These are phyloP conservation scores for Pocillopora grandis DNA, from an alignment of 92 coral and sea anemone species.

Conservation along the genomic window DNA sequence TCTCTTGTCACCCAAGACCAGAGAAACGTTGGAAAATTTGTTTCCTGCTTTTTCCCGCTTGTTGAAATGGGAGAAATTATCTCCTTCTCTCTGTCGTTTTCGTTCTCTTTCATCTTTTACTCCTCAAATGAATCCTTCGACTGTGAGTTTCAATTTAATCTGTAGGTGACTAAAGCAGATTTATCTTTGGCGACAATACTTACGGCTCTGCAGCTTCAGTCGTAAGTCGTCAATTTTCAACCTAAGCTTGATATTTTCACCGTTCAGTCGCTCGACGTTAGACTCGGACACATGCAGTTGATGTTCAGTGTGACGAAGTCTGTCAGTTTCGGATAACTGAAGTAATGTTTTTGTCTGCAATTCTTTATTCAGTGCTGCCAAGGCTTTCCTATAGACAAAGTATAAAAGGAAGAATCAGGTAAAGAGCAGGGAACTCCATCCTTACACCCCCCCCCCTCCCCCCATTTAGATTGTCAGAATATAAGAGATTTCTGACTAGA, in stretches of 20 bases:
- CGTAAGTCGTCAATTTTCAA: slow-evolving; percentile 84
- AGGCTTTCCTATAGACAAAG: slow-evolving; percentile 50
- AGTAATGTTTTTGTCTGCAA: slow-evolving; percentile 79
- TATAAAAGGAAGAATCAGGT: too few relatives aligned
- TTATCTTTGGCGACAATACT: neutral
- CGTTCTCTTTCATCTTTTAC: too few relatives aligned
- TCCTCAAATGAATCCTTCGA: too few relatives aligned
- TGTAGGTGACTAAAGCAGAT: too few relatives aligned
- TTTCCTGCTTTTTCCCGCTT: neutral
- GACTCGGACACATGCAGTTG: slow-evolving; percentile 86
- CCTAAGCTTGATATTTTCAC: slow-evolving; percentile 81
- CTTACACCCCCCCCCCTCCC: too few relatives aligned
- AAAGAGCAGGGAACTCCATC: too few relatives aligned
- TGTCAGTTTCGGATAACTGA: slow-evolving; percentile 86
- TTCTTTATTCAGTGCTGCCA: slow-evolving; percentile 75
- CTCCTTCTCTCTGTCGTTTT: too few relatives aligned
- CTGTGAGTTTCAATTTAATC: too few relatives aligned
- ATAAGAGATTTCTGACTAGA: too few relatives aligned
- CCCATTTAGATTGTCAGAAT: neutral
- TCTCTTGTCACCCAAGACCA: neutral
- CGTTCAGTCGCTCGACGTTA: slow-evolving; percentile 69
- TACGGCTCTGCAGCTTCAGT: slow-evolving; percentile 80
- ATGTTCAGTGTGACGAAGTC: slow-evolving; percentile 85
- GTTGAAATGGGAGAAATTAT: too few relatives aligned
- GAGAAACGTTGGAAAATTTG: too few relatives aligned